A percentile compares a stretch with the other conserved stretches of the same genome.
phyloP scores from a whole-genome alignment of 2,888 invertebrate species.

The Pristionchus exspectatus region DNA sequence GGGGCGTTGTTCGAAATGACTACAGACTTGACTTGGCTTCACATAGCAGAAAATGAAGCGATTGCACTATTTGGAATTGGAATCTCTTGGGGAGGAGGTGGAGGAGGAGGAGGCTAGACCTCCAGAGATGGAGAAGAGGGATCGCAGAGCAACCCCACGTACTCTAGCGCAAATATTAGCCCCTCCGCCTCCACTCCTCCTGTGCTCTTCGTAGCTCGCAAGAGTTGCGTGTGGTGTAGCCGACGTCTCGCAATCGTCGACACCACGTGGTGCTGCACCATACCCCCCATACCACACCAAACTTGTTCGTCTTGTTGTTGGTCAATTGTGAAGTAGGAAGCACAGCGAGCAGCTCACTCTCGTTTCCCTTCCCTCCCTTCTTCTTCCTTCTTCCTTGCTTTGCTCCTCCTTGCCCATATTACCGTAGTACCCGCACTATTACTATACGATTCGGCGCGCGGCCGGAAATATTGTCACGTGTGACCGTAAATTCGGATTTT shows the following conservation, averaged over 20 bases:
- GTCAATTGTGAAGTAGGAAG: slow-evolving; percentile 47
- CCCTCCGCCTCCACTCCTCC: neutral
- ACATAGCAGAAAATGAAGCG: neutral
- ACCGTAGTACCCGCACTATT: slow-evolving; percentile 34
- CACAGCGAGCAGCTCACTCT: slow-evolving; percentile 13
- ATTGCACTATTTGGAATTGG: slow-evolving; percentile 38
- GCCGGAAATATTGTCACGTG: neutral
- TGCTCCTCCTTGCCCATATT: slow-evolving; percentile 18
- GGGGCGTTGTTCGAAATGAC: neutral
- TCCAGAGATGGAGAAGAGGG: neutral
- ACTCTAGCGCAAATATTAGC: slow-evolving; percentile 39
- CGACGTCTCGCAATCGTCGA: slow-evolving; percentile 28
- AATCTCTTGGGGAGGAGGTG: neutral
- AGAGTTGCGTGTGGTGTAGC: slow-evolving; percentile 11
- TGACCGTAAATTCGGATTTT: neutral
- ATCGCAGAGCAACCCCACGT: slow-evolving; percentile 35
- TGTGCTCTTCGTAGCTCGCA: neutral
- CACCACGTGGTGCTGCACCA: slow-evolving; percentile 23
- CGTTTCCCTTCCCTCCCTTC: slow-evolving; percentile 29
- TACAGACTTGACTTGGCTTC: neutral
- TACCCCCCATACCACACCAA: neutral
- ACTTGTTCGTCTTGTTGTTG: slow-evolving; percentile 48
- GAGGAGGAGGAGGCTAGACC: neutral
- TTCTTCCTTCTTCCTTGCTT: slow-evolving; percentile 39
- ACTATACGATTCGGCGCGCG: neutral